A percentile compares a stretch with the other conserved stretches of the same genome.
Evolutionary conservation across 2,797 vertebrate genomes (phyloP).

Genomic region (Botia kubotai): DNA sequence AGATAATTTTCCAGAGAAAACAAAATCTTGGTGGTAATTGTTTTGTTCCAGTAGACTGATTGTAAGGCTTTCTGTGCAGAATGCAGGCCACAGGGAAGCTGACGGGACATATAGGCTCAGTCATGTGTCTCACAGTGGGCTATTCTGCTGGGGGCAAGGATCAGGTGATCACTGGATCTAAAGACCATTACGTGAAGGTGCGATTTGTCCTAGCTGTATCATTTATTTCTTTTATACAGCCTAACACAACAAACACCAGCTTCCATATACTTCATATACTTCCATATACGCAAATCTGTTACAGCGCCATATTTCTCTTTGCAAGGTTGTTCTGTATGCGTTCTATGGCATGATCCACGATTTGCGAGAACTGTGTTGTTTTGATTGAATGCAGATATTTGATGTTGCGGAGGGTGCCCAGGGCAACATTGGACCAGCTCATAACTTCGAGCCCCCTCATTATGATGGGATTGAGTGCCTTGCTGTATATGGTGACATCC

Average conservation of each 20-base stretch:
- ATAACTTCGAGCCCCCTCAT: slow-evolving; percentile 97
- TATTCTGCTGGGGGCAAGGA: slow-evolving; percentile 88
- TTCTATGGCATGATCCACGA: not conserved
- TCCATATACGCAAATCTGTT: not conserved
- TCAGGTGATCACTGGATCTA: slow-evolving; percentile 96
- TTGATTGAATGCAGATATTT: slow-evolving; percentile 83
- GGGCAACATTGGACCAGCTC: slow-evolving; percentile 91
- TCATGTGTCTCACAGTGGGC: slow-evolving; percentile 95
- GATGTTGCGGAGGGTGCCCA: slow-evolving; percentile 85
- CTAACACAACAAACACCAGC: not conserved
- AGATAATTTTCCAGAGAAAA: no score
- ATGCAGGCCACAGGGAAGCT: slow-evolving; percentile 92
- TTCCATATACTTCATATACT: not conserved
- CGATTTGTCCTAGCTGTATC: not conserved
- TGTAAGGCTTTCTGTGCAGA: slow-evolving; percentile 70
- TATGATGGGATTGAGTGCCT: slow-evolving; percentile 97
- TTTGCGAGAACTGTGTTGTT: not conserved
- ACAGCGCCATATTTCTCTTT: not conserved
- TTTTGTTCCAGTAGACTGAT: slow-evolving; percentile 25
- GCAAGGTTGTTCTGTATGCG: not conserved
- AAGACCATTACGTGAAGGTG: slow-evolving; percentile 98
- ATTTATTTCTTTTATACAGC: not conserved
- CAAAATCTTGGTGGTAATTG: not conserved
- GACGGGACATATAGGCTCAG: slow-evolving; percentile 92
- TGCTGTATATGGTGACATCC: slow-evolving; percentile 87